Percentiles rank a stretch among this genome's conserved stretches.
Conservation (phyloP, 1,140 invertebrate genomes). For the Procambarus virginalis region DNA sequence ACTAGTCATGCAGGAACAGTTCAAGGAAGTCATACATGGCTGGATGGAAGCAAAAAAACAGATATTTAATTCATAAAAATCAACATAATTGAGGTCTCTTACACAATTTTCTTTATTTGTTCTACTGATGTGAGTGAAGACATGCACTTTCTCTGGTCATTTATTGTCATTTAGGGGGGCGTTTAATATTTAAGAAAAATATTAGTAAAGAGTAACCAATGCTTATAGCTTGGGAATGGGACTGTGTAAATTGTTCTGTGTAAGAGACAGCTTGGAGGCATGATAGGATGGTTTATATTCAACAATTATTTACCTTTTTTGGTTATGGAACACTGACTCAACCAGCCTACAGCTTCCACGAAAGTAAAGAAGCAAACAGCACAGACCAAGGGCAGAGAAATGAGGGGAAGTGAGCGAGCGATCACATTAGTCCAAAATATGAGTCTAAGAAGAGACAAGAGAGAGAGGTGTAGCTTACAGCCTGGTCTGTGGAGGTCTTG, state of each 20-base stretch:
- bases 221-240: constrained; percentile 58
- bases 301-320: constrained; percentile 33
- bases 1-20: constrained; percentile 62
- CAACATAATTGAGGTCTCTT: constrained; percentile 62
- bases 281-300: constrained; percentile 62
- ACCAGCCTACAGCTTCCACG: constrained; percentile 68
- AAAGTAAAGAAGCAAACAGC: constrained; percentile 71
- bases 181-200: constrained; percentile 46
- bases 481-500: constrained; percentile 99
- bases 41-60: constrained; percentile 60
- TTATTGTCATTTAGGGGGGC: constrained; percentile 57
- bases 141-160: constrained; percentile 57
- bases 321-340: constrained; percentile 41
- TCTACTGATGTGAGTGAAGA: constrained; percentile 40
- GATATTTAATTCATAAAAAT: constrained; percentile 38
- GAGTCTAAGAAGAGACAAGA: constrained; percentile 71
- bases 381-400: constrained; percentile 69
- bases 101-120: constrained; percentile 53
- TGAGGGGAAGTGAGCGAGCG: constrained; percentile 72
- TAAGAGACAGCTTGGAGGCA: constrained; percentile 70
- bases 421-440: constrained; percentile 71
- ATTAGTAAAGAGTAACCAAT: constrained; percentile 55
- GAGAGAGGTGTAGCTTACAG: constrained; percentile 87
- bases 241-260: constrained; percentile 67
- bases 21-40: constrained; percentile 59